Conservation (phyloP, 2,797 vertebrate species). For the Sebastes itinus region DNA sequence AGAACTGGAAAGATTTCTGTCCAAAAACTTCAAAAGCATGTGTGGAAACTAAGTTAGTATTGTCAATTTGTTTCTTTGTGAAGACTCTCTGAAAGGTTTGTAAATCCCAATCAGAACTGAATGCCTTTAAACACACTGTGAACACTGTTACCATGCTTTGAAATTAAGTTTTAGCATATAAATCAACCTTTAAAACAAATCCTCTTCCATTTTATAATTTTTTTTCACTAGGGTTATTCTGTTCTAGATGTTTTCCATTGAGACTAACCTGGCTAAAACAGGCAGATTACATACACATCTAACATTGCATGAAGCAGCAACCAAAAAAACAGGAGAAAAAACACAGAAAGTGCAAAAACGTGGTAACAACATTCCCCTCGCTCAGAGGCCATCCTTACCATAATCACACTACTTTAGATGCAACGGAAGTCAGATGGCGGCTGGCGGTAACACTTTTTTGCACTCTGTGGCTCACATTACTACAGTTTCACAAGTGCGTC, state of each 20-base stretch:
- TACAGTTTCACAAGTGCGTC: too few relatives aligned
- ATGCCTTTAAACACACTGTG: neutral
- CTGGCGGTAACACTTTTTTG: too few relatives aligned
- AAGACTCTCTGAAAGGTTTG: neutral
- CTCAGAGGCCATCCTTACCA: neutral
- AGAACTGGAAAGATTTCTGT: neutral
- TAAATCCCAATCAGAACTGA: neutral
- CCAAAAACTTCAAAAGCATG: neutral
- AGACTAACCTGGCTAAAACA: neutral
- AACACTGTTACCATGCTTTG: neutral
- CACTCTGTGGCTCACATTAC: too few relatives aligned
- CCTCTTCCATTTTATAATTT: neutral
- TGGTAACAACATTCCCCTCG: too few relatives aligned
- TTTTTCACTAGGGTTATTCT: neutral
- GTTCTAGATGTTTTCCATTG: neutral
- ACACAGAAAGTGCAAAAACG: neutral
- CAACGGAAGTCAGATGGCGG: neutral
- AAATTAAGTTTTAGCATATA: neutral
- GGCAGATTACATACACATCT: neutral
- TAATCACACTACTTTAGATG: neutral
- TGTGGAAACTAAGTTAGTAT: neutral
- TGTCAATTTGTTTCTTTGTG: neutral
- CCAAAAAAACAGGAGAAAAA: neutral
- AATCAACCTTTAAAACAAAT: neutral
- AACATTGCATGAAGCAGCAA: neutral